Evolutionary conservation across 92 coral and sea anemone species (phyloP), one percentile per base, ranked within the genome.

Genomic region (Porites evermanni): DNA sequence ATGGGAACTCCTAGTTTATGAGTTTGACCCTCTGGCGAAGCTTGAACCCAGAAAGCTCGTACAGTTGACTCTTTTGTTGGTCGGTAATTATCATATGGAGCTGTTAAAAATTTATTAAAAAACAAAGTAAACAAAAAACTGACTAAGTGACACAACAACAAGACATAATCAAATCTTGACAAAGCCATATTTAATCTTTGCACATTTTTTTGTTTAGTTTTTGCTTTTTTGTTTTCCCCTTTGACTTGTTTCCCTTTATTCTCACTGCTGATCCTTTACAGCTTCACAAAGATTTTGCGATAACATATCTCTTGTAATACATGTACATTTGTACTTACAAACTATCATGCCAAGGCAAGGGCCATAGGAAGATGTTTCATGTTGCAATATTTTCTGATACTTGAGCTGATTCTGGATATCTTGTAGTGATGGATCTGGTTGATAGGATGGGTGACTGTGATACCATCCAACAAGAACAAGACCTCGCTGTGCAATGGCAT

Each of bases 401-500:
- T 92, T 94, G 47, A 89, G 89, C 86, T 97, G 99, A 85, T 90
- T 94, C 11, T 80, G 89, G 67, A 97, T 97, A 81, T 97, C 99
- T 71, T 94, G 97, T 10, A 93, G 90, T 1, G 99, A 97, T 17
- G 99, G 99, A 73, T 97, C 99, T 2, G 98, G 93, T 75, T 97
- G 99, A 83, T 97, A 95, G 7, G 93, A 93, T 0, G 99, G 99
- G 76, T 97, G 99, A 80, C 99, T 97, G 92, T 97, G 99, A 87
- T 93, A 97, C 99, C 99, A 97, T 2, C 99, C 99, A 10, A 97
- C 97, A 54, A 97, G 86, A 66, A 84, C 79, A 51, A 97, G 88
- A 16, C 97, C 98, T 64, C 98, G 94, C 84, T 90, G 94, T 16
- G 91, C 67, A 52, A 97, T 94, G 18, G 99, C 98, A 78, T 93